Conservation (phyloP, 2,888 invertebrate genomes). For the Blastobasis lacticolella region DNA sequence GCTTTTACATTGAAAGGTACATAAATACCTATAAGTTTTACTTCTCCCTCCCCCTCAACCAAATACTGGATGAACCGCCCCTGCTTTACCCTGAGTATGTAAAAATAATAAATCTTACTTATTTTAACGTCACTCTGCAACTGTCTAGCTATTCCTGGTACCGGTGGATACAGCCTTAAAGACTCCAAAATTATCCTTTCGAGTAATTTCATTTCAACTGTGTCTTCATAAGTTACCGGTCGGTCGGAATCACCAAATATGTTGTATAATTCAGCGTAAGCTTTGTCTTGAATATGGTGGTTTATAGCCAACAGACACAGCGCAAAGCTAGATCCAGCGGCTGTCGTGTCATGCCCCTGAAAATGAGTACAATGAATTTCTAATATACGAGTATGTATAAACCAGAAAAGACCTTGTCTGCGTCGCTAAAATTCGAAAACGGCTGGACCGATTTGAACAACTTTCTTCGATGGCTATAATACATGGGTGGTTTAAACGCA, state of each 20-base stretch:
- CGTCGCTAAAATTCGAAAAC: too few species aligned
- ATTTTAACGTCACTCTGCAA: slow-evolving; percentile 80
- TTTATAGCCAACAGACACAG: slow-evolving; percentile 87
- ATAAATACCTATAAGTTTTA: too few species aligned
- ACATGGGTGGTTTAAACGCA: background rate
- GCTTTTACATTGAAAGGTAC: too few species aligned
- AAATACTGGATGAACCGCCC: too few species aligned
- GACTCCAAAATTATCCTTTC: slow-evolving; percentile 87
- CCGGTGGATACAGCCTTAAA: slow-evolving; percentile 85
- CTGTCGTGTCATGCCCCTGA: slow-evolving; percentile 67
- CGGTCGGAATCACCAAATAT: slow-evolving; percentile 87
- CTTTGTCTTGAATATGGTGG: slow-evolving; percentile 83
- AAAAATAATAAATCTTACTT: slow-evolving; percentile 43
- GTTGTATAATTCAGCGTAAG: slow-evolving; percentile 81
- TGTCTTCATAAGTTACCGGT: slow-evolving; percentile 83
- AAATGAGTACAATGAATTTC: background rate
- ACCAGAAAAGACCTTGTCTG: too few species aligned
- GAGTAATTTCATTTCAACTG: slow-evolving; percentile 85
- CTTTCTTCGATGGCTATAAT: too few species aligned
- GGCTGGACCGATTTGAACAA: background rate
- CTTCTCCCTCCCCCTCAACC: too few species aligned
- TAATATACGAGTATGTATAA: background rate
- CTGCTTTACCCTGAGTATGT: too few species aligned
- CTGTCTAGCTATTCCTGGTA: slow-evolving; percentile 84
- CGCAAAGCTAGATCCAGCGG: slow-evolving; percentile 90